phyloP scores from a whole-genome alignment of 2,113 vertebrate genomes.

The Brachyhypopomus gauderio region DNA sequence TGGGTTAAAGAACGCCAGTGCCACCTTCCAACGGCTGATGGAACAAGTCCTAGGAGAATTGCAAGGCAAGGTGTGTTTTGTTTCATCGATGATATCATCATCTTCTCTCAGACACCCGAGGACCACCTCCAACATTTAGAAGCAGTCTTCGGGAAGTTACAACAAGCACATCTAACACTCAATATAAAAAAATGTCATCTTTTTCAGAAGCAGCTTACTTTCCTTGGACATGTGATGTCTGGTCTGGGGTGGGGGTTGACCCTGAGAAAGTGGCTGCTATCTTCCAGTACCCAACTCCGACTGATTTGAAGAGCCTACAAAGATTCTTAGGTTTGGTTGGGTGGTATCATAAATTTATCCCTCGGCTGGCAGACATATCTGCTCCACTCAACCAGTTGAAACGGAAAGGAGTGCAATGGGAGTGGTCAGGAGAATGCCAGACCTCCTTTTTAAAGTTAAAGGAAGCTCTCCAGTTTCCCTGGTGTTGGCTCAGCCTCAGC shows the following conservation, averaged over 20 bases:
- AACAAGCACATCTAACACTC: not conserved
- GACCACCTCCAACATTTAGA: not conserved
- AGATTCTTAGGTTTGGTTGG: conserved; percentile 26
- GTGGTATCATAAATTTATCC: conserved; percentile 43
- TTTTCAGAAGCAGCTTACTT: no score
- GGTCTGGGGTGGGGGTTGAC: no score
- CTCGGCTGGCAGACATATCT: not conserved
- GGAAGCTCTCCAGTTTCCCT: not conserved
- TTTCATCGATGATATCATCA: conserved; percentile 23
- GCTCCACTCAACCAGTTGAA: conserved; percentile 12
- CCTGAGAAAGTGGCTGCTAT: conserved; percentile 3
- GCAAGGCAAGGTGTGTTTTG: not conserved
- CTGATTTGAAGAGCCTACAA: conserved; percentile 1
- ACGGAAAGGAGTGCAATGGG: not conserved
- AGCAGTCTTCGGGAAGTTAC: not conserved
- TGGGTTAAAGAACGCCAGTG: no score
- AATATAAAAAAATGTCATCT: conserved; percentile 28
- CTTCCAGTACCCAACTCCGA: not conserved
- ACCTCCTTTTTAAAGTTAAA: not conserved
- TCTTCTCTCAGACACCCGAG: not conserved
- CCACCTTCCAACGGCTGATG: no score
- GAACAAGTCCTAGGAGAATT: no score
- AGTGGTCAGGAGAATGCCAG: not conserved
- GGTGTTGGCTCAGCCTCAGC: not conserved
- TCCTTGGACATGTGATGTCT: no score